Evolutionary conservation across 2,888 invertebrate species (phyloP).

Genomic region (Himalopsyche kuldschensis): DNA sequence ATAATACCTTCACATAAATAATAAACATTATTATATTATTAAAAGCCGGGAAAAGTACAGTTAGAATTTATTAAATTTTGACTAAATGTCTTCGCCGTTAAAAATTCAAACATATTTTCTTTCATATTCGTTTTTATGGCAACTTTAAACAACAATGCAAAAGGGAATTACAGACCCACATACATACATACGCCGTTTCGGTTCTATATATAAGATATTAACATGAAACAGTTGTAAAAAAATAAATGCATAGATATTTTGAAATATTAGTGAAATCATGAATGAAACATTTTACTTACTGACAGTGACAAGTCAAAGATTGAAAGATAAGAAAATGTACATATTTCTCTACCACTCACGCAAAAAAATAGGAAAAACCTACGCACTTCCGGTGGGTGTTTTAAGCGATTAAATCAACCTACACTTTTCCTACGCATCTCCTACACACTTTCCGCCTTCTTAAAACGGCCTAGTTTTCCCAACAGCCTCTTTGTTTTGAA

Average conservation of each 20-base stretch:
- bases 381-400: conserved; percentile 8
- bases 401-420: background rate
- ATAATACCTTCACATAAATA: too few relatives aligned
- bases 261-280: background rate
- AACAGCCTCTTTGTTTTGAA: background rate
- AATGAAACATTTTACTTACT: background rate
- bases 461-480: background rate
- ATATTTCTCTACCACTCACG: conserved; percentile 8
- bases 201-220: too few relatives aligned
- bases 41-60: too few relatives aligned
- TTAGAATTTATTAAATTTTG: too few relatives aligned
- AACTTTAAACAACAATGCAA: too few relatives aligned
- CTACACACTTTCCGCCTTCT: background rate
- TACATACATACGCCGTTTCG: too few relatives aligned
- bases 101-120: too few relatives aligned
- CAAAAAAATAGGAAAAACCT: conserved; percentile 8
- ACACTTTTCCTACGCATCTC: background rate
- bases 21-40: too few relatives aligned
- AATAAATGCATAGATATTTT: background rate
- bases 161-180: too few relatives aligned
- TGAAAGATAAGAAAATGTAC: background rate
- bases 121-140: too few relatives aligned
- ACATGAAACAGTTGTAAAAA: too few relatives aligned
- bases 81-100: too few relatives aligned
- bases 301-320: background rate